A percentile compares a stretch with the other conserved stretches of the same genome.
phyloP scores from a whole-genome alignment of 2,113 vertebrate species.

The Ornithorhynchus anatinus region DNA sequence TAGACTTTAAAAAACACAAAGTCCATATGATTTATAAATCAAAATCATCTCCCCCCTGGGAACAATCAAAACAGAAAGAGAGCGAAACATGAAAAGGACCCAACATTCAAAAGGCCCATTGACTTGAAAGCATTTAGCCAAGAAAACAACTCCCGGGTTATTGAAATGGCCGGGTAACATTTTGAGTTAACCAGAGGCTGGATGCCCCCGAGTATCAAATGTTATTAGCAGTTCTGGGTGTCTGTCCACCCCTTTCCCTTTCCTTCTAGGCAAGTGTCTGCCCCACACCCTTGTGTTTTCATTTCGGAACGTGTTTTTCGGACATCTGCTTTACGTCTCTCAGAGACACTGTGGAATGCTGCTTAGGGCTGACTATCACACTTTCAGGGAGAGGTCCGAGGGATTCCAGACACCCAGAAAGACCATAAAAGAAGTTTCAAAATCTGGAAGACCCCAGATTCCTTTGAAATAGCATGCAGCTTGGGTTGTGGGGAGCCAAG shows the following conservation, averaged over 20 bases:
- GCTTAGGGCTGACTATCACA: background rate
- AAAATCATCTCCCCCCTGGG: constrained; percentile 35
- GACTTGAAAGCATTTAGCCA: constrained; percentile 31
- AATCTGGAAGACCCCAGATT: no score
- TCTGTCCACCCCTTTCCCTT: constrained; percentile 13
- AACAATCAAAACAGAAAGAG: constrained; percentile 44
- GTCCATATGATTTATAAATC: constrained; percentile 37
- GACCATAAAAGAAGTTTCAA: background rate
- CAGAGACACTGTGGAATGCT: background rate
- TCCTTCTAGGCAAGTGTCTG: background rate
- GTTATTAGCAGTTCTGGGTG: constrained; percentile 32
- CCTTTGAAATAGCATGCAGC: no score
- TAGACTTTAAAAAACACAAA: constrained; percentile 11
- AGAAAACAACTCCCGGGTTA: constrained; percentile 41
- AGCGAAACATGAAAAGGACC: constrained; percentile 31
- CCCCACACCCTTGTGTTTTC: constrained; percentile 2
- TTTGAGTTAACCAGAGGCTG: constrained; percentile 12
- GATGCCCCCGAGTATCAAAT: constrained; percentile 1
- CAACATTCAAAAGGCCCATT: constrained; percentile 34
- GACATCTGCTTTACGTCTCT: constrained; percentile 14
- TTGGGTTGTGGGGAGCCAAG: no score
- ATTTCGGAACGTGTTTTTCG: constrained; percentile 17
- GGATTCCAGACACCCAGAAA: background rate
- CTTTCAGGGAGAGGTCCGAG: background rate
- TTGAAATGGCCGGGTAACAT: background rate